Evolutionary conservation across 2,888 invertebrate genomes (phyloP), one percentile per base, ranked within the genome.

Genomic region (Apomyelois bistriatella): DNA sequence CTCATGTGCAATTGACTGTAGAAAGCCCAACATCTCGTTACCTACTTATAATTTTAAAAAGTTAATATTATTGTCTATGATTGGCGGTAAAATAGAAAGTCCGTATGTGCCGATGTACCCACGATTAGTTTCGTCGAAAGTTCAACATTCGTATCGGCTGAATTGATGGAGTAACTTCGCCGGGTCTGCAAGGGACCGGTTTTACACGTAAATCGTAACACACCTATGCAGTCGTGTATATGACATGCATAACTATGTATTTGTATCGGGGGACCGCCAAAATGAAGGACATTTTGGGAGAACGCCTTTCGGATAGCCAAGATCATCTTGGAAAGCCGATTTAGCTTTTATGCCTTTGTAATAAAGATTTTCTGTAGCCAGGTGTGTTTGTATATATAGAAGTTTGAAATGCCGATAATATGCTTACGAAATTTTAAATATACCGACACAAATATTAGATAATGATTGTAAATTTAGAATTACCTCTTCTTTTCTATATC

Each of bases 121-220:
- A 69, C 78, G 79, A 80, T 74, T 82, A 78, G 79, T 82, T 79
- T 76, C 72, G 79, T 81, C 50, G 81, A 80, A 84, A 82, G 80
- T 79, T 79, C 68, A 69, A 67, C 72, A 67, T 78, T 74, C 67
- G 70, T 79, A 77, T 79, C 79, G 79, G 80, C 75, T 77, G 81
- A 76, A 79, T 79, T 79, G 82, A 78, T 76, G 79, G 74, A 77
- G 78, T 50, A 17, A 72, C 65, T 64, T 70, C 71, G 73, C 68
- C 67, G 53, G 37, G 69, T 75, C 76, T 76, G 71, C 51, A 65
- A 58, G 69, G 61, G 83, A 87, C 88, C 88, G 88, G 88, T 87
- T 87, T 75, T 65, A 66, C 66, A 36, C 76, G 80, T 82, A 82
- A 86, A 83, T 82, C 78, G 82, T 79, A 82, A 68, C 62, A 64